Conservation (phyloP, 2,888 invertebrate genomes). For the Latrodectus elegans region DNA sequence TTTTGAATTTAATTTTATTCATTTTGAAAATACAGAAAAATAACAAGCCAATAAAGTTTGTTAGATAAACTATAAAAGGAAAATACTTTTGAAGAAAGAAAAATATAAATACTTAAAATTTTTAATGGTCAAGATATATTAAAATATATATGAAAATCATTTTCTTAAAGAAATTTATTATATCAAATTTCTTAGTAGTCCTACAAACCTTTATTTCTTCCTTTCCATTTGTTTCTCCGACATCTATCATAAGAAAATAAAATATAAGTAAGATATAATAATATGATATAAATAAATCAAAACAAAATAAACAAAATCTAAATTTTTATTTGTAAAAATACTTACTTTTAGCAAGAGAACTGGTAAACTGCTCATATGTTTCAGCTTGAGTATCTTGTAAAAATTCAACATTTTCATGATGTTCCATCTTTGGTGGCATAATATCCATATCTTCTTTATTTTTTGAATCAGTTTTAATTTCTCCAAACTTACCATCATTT, state of each 20-base stretch:
- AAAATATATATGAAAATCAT: background rate
- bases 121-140: too few species aligned
- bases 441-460: background rate
- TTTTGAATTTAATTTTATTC: too few species aligned
- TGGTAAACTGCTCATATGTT: slow-evolving; percentile 61
- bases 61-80: too few species aligned
- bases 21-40: too few species aligned
- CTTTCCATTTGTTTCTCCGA: background rate
- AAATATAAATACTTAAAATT: too few species aligned
- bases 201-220: background rate
- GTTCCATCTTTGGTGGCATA: background rate
- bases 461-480: background rate
- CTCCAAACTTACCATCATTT: too few species aligned
- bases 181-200: background rate
- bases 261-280: background rate
- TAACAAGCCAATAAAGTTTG: too few species aligned
- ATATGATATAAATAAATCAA: background rate
- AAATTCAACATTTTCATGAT: background rate
- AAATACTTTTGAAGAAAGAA: too few species aligned
- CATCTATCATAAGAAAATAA: background rate
- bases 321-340: background rate
- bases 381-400: slow-evolving; percentile 16
- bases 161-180: background rate
- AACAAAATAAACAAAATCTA: background rate
- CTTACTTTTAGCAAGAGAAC: slow-evolving; percentile 33